Base-by-base conservation (phyloP, 1,140 invertebrate genomes). In the Coenobita brevimanus region DNA sequence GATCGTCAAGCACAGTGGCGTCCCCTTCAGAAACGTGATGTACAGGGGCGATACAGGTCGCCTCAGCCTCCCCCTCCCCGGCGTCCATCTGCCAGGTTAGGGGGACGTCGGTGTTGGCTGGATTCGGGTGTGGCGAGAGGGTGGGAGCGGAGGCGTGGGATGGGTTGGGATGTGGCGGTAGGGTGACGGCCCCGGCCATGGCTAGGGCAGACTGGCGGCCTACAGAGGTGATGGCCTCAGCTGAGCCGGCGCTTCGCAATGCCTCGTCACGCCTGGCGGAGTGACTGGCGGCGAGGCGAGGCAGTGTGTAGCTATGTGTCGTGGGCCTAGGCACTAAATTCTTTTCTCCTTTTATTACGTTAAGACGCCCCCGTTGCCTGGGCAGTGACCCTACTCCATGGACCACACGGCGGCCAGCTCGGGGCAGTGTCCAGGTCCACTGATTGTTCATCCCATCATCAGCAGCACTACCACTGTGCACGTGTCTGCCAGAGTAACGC, bases 251-350 rank as follows among this genome's bases (percentile, higher is more conserved):
- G 62, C 60, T 43, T 60, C 21, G 38, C 57, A 1, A 57, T 46
- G 75, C 75, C 33, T 83, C 82, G 83, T 86, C 83, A 86, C 83
- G 83, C 83, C 75, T 67, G 73, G 73, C 30, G 43, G 38, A n/a
- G 60, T 67, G 73, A 62, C 75, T 43, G 75, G 41, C 60, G 36
- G 73, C 54, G 30, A 62, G 83, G 60, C 75, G n/a, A 24, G 62
- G 38, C 36, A 38, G 36, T 41, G 57, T 33, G 60, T 82, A 64
- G n/a, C n/a, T n/a, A n/a, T n/a, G n/a, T n/a, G n/a, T n/a, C n/a
- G n/a, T n/a, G n/a, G n/a, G n/a, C n/a, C n/a, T n/a, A n/a, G n/a
- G n/a, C n/a, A n/a, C n/a, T n/a, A n/a, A n/a, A n/a, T n/a, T n/a
- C n/a, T n/a, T n/a, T n/a, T n/a, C n/a, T n/a, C n/a, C n/a, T n/a